A percentile compares a stretch with the other conserved stretches of the same genome.
Conservation (phyloP, 2,797 vertebrate genomes). For the Neoniphon sammara region DNA sequence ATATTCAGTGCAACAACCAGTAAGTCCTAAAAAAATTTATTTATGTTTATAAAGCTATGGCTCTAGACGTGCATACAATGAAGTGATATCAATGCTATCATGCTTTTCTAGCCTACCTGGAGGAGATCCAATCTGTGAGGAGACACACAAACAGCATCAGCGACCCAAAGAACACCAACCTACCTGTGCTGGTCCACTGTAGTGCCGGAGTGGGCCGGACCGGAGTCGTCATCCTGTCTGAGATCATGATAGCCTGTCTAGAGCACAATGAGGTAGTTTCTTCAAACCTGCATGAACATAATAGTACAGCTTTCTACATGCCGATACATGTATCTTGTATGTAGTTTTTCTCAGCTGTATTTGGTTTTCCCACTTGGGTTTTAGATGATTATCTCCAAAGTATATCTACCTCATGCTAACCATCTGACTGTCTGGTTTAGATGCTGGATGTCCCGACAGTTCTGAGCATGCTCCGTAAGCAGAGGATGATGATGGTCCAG, state of each 20-base stretch:
- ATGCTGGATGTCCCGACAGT: slow-evolving; percentile 90
- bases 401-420: neutral
- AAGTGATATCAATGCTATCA: neutral
- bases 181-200: slow-evolving; percentile 94
- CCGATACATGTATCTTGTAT: too few relatives aligned
- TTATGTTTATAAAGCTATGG: neutral
- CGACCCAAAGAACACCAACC: slow-evolving; percentile 87
- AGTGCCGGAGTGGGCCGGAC: slow-evolving; percentile 95
- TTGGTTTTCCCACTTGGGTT: neutral
- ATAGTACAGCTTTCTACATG: neutral
- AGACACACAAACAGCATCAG: slow-evolving; percentile 95
- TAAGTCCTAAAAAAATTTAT: too few relatives aligned
- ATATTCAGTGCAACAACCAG: neutral
- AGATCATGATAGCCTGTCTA: slow-evolving; percentile 97
- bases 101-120: slow-evolving; percentile 88
- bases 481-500: slow-evolving; percentile 99
- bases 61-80: neutral
- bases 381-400: neutral
- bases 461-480: slow-evolving; percentile 88
- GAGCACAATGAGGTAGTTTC: slow-evolving; percentile 95
- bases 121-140: slow-evolving; percentile 97
- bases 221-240: slow-evolving; percentile 93
- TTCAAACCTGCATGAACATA: neutral
- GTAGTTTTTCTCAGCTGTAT: neutral
- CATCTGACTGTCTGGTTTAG: slow-evolving; percentile 71